Conservation (phyloP, 2,113 vertebrate species). For the Chinchilla lanigera region DNA sequence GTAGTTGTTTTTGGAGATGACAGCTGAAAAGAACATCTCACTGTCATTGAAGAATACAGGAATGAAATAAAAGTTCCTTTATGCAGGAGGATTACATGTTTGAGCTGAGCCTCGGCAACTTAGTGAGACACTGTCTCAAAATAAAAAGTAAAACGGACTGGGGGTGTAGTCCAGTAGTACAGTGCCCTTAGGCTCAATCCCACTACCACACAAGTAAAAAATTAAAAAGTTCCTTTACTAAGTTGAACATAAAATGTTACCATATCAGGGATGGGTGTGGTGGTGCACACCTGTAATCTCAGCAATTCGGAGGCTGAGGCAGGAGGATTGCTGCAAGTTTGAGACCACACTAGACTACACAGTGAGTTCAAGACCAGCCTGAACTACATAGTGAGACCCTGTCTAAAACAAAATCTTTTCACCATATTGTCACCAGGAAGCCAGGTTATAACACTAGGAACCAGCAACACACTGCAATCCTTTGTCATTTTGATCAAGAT, state of each 20-base stretch:
- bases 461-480: not conserved
- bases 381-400: not conserved
- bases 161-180: not conserved
- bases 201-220: not conserved
- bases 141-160: not conserved
- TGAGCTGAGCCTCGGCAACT: not conserved
- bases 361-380: not conserved
- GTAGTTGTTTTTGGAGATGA: conserved; percentile 19
- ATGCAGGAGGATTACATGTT: not conserved
- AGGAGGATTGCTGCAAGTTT: not conserved
- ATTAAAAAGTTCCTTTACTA: not conserved
- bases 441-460: not conserved
- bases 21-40: not conserved
- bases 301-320: not conserved
- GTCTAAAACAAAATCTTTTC: not conserved
- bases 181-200: not conserved
- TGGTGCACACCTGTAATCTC: not conserved
- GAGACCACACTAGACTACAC: not conserved
- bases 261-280: not conserved
- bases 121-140: not conserved
- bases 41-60: not conserved
- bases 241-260: conserved; percentile 14
- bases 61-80: conserved; percentile 38
- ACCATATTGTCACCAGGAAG: not conserved
- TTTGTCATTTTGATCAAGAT: not conserved